These are phyloP conservation scores for Bugula neritina DNA, from an alignment of 2,888 invertebrate species.

Conservation along the genomic window DNA sequence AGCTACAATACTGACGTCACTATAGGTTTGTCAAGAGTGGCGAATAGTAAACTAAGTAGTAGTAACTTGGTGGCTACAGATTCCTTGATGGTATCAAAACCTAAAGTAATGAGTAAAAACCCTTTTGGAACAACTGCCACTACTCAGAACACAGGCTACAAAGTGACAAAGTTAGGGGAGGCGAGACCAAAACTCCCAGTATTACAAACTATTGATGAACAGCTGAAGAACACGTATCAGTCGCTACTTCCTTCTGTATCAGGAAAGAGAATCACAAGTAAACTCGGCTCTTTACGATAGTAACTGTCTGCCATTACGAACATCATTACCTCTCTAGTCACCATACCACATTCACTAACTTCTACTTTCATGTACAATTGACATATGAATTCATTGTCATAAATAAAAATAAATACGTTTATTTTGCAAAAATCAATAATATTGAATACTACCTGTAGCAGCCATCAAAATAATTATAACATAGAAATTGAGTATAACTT, in stretches of 20 bases:
- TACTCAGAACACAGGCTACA: not conserved
- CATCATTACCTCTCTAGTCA: too few species aligned
- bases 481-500: too few species aligned
- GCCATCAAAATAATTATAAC: too few species aligned
- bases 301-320: too few species aligned
- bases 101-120: not conserved
- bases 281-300: constrained; percentile 7
- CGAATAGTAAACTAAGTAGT: not conserved
- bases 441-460: too few species aligned
- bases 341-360: too few species aligned
- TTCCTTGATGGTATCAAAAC: not conserved
- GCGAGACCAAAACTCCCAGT: not conserved
- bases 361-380: too few species aligned
- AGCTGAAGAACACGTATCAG: not conserved
- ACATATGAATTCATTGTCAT: too few species aligned
- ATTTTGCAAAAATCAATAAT: too few species aligned
- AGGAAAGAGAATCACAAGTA: not conserved
- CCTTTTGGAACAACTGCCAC: not conserved
- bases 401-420: too few species aligned
- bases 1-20: not conserved
- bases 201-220: not conserved
- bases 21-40: not conserved
- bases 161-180: not conserved
- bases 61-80: not conserved
- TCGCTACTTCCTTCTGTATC: constrained; percentile 6